Base-by-base conservation (phyloP, 2,888 invertebrate species). In the Lycophotia porphyrea region DNA sequence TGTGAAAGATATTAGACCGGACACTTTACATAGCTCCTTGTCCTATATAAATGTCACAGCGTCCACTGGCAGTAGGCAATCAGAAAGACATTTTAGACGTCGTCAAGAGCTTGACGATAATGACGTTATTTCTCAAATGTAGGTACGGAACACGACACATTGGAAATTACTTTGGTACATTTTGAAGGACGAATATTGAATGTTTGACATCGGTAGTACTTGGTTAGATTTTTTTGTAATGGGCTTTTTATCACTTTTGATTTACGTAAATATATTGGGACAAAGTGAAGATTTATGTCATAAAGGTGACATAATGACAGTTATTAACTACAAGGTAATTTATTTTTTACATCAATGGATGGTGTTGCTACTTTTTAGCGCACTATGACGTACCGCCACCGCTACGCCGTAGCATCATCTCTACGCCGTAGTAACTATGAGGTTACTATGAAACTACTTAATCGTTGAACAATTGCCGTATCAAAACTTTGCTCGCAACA, bases 11-110 rank as follows among this genome's bases (percentile, higher is more conserved):
- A 86, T 89, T 89, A 89, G 73, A 84, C 70, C 74, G 77, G 82
- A 85, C 88, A 86, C 86, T 90, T 87, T 82, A 84, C 83, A 82
- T 81, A 71, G 86, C 78, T 78, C 76, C 83, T 86, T 84, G 82
- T 87, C 83, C 81, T 87, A 85, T 86, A 87, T 88, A 89, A 88
- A 89, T 88, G 87, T 87, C 85, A 86, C 82, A 87, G 80, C 82
- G 80, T 74, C 71, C 78, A 78, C 78, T 77, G 78, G 78, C 78
- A 85, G 87, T 84, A 86, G 88, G 89, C 87, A 92, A 91, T 91
- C 91, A 91, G 89, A 91, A 91, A 89, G 85, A 88, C 91, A 89
- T 91, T 92, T 90, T 81, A 86, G 68, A 70, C 70, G 52, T 72
- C 77, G 76, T 71, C 69, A 63, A 80, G 63, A 68, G 60, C 55